Evolutionary conservation across 2,797 vertebrate species (phyloP).

Genomic region (Phyllotis vaccarum): DNA sequence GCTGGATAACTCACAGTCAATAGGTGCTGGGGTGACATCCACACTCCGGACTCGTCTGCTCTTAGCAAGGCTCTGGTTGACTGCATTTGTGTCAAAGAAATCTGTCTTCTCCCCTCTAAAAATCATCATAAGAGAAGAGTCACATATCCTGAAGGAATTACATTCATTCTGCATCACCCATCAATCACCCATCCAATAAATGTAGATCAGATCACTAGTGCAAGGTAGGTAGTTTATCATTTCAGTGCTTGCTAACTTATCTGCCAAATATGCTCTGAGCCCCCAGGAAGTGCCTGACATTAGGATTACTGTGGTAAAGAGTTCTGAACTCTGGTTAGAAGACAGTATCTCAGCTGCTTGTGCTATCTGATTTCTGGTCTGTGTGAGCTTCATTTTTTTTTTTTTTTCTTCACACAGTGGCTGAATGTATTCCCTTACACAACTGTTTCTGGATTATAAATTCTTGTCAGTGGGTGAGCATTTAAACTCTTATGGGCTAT

Average conservation of each 20-base stretch:
- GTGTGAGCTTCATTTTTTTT: background rate
- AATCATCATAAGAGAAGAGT: constrained; percentile 51
- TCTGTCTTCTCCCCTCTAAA: constrained; percentile 72
- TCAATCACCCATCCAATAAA: background rate
- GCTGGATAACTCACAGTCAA: constrained; percentile 91
- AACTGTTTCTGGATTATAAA: constrained; percentile 16
- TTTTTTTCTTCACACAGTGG: background rate
- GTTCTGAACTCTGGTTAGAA: background rate
- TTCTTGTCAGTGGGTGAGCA: background rate
- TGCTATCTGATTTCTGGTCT: background rate
- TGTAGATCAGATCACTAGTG: background rate
- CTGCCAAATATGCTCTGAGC: constrained; percentile 5
- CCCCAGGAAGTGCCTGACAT: background rate
- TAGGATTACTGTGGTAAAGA: background rate
- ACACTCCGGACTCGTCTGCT: constrained; percentile 81
- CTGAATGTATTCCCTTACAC: background rate
- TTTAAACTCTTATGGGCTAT: background rate
- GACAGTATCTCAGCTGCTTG: background rate
- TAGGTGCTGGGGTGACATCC: constrained; percentile 61
- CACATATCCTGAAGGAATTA: background rate
- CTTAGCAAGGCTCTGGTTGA: constrained; percentile 64
- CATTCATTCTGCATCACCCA: background rate
- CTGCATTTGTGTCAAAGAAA: constrained; percentile 4
- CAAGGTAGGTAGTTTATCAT: background rate
- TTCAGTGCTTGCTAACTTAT: constrained; percentile 33